These are phyloP conservation scores for Sebastes dallii DNA, from an alignment of 2,797 vertebrate species.

Conservation along the genomic window DNA sequence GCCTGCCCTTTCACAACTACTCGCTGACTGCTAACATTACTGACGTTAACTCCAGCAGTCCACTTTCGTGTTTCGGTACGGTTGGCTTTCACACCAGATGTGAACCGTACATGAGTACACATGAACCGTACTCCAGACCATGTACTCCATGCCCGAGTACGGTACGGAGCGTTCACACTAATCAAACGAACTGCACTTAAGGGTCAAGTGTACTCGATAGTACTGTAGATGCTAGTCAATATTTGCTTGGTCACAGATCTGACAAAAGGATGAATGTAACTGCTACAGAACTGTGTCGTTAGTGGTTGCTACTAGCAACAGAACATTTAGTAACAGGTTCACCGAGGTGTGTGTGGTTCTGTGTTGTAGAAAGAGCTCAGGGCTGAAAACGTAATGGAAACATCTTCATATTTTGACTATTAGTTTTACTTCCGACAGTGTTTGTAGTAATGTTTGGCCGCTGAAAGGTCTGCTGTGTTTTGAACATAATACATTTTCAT, in stretches of 20 bases:
- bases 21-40: too few relatives aligned
- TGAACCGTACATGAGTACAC: too few relatives aligned
- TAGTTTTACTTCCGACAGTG: neutral
- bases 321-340: neutral
- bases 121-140: too few relatives aligned
- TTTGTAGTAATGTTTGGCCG: neutral
- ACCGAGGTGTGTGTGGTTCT: neutral
- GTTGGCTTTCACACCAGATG: too few relatives aligned
- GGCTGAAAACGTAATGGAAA: neutral
- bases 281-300: neutral
- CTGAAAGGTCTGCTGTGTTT: neutral
- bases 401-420: neutral
- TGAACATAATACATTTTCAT: constrained; percentile 15
- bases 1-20: too few relatives aligned
- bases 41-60: too few relatives aligned
- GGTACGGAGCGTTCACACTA: too few relatives aligned
- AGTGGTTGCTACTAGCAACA: neutral
- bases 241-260: neutral
- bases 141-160: too few relatives aligned
- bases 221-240: neutral
- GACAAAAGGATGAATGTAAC: neutral
- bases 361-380: too few relatives aligned
- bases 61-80: too few relatives aligned
- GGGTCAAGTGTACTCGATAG: too few relatives aligned
- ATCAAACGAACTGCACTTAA: too few relatives aligned